These are phyloP conservation scores for Spodoptera litura DNA, from an alignment of 1,140 invertebrate species.

Conservation along the genomic window DNA sequence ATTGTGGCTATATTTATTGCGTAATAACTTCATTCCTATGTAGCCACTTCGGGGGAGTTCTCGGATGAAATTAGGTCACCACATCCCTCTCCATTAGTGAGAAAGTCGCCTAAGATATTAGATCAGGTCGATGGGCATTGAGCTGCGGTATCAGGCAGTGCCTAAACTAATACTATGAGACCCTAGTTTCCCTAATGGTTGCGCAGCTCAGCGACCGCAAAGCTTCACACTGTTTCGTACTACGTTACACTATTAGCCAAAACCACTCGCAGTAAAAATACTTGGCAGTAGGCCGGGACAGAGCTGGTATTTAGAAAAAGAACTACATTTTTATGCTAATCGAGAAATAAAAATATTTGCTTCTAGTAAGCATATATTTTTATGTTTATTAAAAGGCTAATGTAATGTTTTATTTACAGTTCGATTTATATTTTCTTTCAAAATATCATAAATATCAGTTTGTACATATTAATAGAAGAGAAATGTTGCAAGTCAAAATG, in stretches of 20 bases:
- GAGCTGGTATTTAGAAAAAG: conserved; percentile 25
- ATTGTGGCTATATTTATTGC: conserved; percentile 15
- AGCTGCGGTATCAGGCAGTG: neutral
- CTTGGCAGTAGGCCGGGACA: conserved; percentile 29
- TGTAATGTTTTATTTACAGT: neutral
- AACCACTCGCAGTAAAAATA: conserved; percentile 17
- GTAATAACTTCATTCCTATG: conserved; percentile 33
- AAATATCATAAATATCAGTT: too few species aligned
- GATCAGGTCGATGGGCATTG: conserved; percentile 15
- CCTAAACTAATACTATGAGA: conserved; percentile 13
- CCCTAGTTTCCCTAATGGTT: conserved; percentile 23
- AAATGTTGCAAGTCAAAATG: neutral
- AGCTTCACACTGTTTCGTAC: neutral
- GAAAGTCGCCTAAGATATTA: conserved; percentile 18
- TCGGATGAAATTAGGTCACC: conserved; percentile 9
- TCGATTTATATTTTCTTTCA: neutral
- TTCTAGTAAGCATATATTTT: too few species aligned
- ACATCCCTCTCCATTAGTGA: conserved; percentile 6
- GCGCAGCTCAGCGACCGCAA: neutral
- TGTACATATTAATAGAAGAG: neutral
- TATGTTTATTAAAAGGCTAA: neutral
- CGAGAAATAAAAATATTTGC: conserved; percentile 26
- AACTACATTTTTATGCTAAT: conserved; percentile 40
- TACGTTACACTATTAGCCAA: conserved; percentile 13
- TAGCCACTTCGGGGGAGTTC: neutral